Base-by-base conservation (phyloP, 2,888 invertebrate genomes). In the Cataglyphis albicans region DNA sequence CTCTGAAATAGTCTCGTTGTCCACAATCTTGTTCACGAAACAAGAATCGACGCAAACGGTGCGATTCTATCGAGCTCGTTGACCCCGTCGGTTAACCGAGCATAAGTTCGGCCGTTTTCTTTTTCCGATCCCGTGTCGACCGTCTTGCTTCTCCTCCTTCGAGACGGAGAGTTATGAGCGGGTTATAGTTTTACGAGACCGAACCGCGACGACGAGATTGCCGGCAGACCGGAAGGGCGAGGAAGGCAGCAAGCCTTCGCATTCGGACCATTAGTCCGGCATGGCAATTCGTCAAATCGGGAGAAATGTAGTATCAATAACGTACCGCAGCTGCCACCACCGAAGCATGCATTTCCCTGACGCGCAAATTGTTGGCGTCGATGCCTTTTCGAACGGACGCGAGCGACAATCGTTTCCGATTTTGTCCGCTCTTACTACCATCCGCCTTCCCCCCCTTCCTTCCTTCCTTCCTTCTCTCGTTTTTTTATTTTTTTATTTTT, bases 271-370 rank as follows among this genome's bases (percentile, higher is more conserved):
- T 94, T 94, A 94, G 93, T 91, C 91, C 90, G 91, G 92, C 90
- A 90, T 91, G 91, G 94, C 93, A 93, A 94, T 94, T 94, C 94
- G 94, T 94, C 94, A 94, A 94, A 94, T 94, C 92, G 93, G 92
- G 93, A 94, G 93, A 94, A 94, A 94, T 94, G 94, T 94, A 94
- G 94, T 94, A 94, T 94, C 94, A 94, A 94, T 94, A 94, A 94
- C 93, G 93, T 91, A 90, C 90, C 91, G 91, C 94, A 94, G 94
- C 94, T 94, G 94, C 93, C 93, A 92, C 94, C 93, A 93, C 84
- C 93, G 91, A 86, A 93, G 93, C 94, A 93, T 94, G 93, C 92
- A 92, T 93, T 93, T 93, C 90, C 89, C 92, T 91, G 92, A 90
- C 90, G 91, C 90, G 92, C 91, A 93, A 93, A 92, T 93, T 93